Percentiles rank a stretch among this genome's conserved stretches.
These are phyloP conservation scores for Liolophura sinensis DNA, from an alignment of 1,140 invertebrate species.

Conservation along the genomic window DNA sequence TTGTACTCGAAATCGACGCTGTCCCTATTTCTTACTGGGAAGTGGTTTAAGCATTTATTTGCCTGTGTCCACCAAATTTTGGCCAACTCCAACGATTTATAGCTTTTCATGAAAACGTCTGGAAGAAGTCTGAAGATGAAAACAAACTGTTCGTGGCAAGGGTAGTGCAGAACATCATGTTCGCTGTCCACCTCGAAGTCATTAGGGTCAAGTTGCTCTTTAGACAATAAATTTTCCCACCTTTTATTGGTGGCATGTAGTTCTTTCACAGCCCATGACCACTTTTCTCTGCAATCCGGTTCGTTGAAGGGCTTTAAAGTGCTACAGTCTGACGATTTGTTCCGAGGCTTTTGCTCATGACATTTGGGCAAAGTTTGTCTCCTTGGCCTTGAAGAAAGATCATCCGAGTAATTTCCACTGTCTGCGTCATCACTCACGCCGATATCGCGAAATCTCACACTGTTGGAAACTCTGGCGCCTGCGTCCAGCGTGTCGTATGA, in stretches of 20 bases:
- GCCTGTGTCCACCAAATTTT: constrained; percentile 5
- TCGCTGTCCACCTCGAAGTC: not conserved
- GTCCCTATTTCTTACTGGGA: not conserved
- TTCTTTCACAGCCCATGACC: not conserved
- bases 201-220: not conserved
- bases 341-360: not conserved
- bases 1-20: not conserved
- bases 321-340: too few relatives aligned
- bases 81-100: not conserved
- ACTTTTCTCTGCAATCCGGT: not conserved
- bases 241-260: not conserved
- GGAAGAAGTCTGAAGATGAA: not conserved
- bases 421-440: constrained; percentile 1
- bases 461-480: not conserved
- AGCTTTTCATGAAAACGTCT: not conserved
- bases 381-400: not conserved
- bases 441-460: not conserved
- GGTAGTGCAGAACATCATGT: not conserved
- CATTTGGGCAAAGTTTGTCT: not conserved
- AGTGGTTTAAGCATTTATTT: not conserved
- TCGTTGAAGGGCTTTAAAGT: not conserved
- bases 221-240: not conserved
- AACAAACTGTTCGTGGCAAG: not conserved
- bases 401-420: not conserved
- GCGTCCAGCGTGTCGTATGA: not conserved